Percentiles rank a stretch among this genome's conserved stretches.
Conservation (phyloP, 2,113 vertebrate genomes). For the Vidua chalybeata region DNA sequence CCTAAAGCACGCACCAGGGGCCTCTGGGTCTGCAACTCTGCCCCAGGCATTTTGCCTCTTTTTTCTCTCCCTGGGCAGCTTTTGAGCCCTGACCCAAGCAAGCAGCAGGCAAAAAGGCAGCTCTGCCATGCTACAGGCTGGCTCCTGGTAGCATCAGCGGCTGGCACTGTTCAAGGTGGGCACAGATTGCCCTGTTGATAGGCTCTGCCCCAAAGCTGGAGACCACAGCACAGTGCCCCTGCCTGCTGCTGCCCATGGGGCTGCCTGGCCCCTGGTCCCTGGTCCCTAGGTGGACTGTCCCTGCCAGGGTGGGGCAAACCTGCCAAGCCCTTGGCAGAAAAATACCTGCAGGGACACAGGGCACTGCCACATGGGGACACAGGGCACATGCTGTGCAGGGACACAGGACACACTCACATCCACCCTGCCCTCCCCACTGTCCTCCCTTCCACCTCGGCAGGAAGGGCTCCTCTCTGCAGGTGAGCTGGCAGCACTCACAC, state of each 20-base stretch:
- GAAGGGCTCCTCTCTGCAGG: background rate
- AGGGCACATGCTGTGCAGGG: background rate
- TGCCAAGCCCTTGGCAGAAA: background rate
- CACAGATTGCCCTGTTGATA: rapidly evolving
- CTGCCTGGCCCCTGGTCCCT: background rate
- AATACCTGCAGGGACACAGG: background rate
- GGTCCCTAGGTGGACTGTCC: background rate
- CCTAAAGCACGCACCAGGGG: rapidly evolving
- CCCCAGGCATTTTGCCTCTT: background rate
- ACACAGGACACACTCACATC: rapidly evolving
- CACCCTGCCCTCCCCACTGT: background rate
- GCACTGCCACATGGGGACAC: background rate
- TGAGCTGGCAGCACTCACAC: constrained; percentile 42
- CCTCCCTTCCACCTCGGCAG: background rate
- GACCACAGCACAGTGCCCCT: background rate
- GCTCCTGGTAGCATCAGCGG: background rate
- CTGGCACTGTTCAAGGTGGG: background rate
- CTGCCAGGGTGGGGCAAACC: background rate
- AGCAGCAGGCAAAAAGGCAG: background rate
- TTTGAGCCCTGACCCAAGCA: rapidly evolving
- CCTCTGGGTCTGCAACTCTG: background rate
- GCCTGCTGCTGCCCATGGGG: background rate
- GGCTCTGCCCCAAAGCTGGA: background rate
- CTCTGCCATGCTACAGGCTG: background rate
- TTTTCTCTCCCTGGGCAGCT: background rate